These are phyloP conservation scores for Antrozous pallidus DNA, from an alignment of 2,797 vertebrate species.

Conservation along the genomic window DNA sequence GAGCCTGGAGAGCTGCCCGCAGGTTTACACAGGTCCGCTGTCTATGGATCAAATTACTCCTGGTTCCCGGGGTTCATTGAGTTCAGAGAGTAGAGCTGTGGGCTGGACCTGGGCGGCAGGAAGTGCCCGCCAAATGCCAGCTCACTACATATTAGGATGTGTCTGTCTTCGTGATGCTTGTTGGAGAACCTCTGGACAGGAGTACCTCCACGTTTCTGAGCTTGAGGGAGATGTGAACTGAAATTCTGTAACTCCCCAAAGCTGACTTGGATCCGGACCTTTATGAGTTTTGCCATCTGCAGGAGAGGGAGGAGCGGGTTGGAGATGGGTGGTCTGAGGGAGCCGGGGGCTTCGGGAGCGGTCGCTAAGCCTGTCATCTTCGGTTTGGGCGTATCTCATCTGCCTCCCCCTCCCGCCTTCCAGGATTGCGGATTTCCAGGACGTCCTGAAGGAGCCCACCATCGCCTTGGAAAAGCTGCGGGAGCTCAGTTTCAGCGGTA, in stretches of 20 bases:
- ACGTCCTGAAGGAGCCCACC: conserved; percentile 88
- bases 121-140: conserved; percentile 20
- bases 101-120: background rate
- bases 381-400: background rate
- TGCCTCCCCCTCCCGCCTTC: background rate
- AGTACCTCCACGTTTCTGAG: background rate
- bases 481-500: conserved; percentile 95
- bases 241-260: background rate
- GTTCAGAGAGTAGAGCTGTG: background rate
- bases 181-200: background rate
- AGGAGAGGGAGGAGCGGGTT: background rate
- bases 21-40: background rate
- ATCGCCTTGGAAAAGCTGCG: conserved; percentile 88
- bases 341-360: background rate
- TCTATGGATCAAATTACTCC: conserved; percentile 38
- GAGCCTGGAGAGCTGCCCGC: background rate
- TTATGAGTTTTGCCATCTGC: background rate
- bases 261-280: background rate
- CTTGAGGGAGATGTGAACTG: background rate
- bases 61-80: background rate
- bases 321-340: background rate
- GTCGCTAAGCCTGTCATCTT: background rate
- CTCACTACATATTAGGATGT: background rate
- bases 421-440: conserved; percentile 96
- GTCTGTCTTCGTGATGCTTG: background rate